Evolutionary conservation across 2,113 vertebrate genomes (phyloP), one percentile per base, ranked within the genome.

Genomic region (Eptatretus burgeri): DNA sequence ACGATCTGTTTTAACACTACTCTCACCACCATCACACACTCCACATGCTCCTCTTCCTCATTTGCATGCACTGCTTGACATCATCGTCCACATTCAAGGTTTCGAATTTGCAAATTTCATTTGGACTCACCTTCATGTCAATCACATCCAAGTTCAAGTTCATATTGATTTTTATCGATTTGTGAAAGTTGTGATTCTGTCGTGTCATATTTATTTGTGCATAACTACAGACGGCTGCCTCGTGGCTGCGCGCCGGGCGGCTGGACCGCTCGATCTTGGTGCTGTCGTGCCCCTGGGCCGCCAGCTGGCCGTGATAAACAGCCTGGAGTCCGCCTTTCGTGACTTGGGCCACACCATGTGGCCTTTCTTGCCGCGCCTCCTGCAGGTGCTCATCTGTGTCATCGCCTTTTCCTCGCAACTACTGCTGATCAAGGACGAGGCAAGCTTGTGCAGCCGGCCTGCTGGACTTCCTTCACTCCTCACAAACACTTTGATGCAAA

Each of bases 351-450:
- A 93, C 66, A 76, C 89, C 62, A 79, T 96, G 71, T 71, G 74
- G 62, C 63, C 66, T 1, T 79, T 87, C 70, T 72, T 98, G 69
- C 79, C 88, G 41, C 81, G 83, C 70, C 76, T 98, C 67, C 74
- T 98, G 20, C 87, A 91, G 78, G 85, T 94, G 49, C 66, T 96
- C 64, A 78, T 93, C 64, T 93, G 89, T 64, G 72, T 89, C 75
- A 82, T 77, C 0, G 81, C 80, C 17, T 74, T 82, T 0, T 72
- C 84, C 5, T 80, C 82, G 49, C 70, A 72, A 11, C 65, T 81
- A 62, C 78, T 96, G 18, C 77, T 84, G 49, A 74, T 73, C 27
- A 79, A 85, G 68, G 80, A 83, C 4, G 79, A 89, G 83, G 91
- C 94, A 68, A 66, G 64, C 20, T 2, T 1, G 3, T 41, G 27